Percentiles rank a stretch among this genome's conserved stretches.
phyloP scores from a whole-genome alignment of 1,140 invertebrate species.

The Drosophila albomicans region DNA sequence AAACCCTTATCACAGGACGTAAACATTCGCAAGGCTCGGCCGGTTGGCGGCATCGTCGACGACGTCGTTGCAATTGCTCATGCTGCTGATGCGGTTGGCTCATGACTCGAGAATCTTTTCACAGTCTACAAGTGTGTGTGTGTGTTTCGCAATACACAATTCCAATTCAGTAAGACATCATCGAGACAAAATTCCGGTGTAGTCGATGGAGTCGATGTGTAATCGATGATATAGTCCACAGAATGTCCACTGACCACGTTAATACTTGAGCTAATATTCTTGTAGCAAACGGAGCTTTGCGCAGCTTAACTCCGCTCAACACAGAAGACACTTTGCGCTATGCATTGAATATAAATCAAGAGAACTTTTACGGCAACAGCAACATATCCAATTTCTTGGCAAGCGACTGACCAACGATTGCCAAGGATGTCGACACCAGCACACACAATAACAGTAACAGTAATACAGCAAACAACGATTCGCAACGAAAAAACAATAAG shows the following conservation, averaged over 20 bases:
- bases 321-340: constrained; percentile 46
- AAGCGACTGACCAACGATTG: constrained; percentile 41
- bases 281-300: constrained; percentile 34
- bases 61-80: constrained; percentile 60
- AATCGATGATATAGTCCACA: not conserved
- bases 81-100: constrained; percentile 68
- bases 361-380: constrained; percentile 45
- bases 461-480: not conserved
- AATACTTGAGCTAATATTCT: constrained; percentile 59
- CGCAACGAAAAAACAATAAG: constrained; percentile 29
- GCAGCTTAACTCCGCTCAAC: constrained; percentile 29
- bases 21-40: constrained; percentile 79
- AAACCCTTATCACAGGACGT: constrained; percentile 82
- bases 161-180: constrained; percentile 21
- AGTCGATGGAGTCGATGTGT: not conserved
- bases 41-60: constrained; percentile 68
- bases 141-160: constrained; percentile 21
- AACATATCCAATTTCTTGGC: constrained; percentile 54
- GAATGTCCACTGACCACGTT: constrained; percentile 28
- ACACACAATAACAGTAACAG: constrained; percentile 10
- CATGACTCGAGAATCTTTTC: constrained; percentile 34
- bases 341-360: constrained; percentile 66
- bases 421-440: constrained; percentile 38
- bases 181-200: constrained; percentile 17
- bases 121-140: not conserved